Conservation (phyloP, 2,113 vertebrate genomes). For the Lophotis ruficrista region DNA sequence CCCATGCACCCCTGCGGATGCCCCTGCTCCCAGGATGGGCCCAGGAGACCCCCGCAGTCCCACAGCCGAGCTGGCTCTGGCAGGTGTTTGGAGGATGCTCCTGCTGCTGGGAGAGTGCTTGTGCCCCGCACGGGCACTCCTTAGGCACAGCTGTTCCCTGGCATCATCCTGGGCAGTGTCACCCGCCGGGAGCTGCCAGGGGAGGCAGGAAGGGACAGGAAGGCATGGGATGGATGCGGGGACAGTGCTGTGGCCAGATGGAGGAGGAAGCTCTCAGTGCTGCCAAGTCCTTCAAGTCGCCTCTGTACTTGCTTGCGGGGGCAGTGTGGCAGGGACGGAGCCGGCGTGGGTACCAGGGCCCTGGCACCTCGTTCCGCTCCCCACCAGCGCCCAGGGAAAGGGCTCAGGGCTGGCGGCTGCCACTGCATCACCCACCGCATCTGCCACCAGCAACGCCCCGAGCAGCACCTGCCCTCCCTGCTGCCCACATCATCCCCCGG, state of each 20-base stretch:
- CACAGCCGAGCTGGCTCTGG: background rate
- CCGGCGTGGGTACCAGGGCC: background rate
- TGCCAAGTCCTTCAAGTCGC: background rate
- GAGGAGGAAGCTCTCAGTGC: background rate
- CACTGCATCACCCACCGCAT: background rate
- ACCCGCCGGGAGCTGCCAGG: background rate
- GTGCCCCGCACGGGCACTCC: accelerated
- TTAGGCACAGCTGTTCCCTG: background rate
- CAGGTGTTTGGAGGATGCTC: background rate
- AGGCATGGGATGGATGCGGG: background rate
- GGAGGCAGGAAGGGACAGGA: background rate
- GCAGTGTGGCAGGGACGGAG: background rate
- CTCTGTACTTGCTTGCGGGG: background rate
- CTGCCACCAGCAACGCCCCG: accelerated
- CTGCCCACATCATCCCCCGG: background rate
- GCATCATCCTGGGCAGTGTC: background rate
- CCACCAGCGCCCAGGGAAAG: accelerated
- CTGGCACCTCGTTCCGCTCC: background rate
- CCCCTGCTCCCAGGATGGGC: background rate
- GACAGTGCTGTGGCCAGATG: background rate
- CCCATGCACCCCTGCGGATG: accelerated
- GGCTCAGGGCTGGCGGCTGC: background rate
- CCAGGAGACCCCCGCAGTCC: background rate
- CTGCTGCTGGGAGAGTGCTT: background rate
- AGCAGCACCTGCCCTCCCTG: background rate